Conservation (phyloP, 2,888 invertebrate species). For the Diogma glabrata region DNA sequence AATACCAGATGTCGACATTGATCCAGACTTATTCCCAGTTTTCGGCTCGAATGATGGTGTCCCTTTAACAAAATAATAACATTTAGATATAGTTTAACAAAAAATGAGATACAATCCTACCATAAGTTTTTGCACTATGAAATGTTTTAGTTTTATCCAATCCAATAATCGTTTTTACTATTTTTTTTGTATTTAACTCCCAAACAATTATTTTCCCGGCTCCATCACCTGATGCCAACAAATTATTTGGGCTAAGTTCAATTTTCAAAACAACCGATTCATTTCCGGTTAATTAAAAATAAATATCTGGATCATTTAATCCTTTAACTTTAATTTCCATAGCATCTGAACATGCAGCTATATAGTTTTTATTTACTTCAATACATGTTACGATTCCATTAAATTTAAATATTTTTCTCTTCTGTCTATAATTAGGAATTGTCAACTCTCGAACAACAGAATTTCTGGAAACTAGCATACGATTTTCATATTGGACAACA, state of each 20-base stretch:
- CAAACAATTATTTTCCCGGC: slow-evolving; percentile 77
- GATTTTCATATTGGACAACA: slow-evolving; percentile 53
- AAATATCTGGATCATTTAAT: slow-evolving; percentile 39
- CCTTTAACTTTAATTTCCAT: slow-evolving; percentile 51
- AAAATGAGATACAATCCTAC: too few relatives aligned
- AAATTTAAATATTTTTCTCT: slow-evolving; percentile 77
- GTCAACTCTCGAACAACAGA: slow-evolving; percentile 78
- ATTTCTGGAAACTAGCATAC: slow-evolving; percentile 72
- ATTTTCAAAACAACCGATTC: slow-evolving; percentile 52
- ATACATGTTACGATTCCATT: slow-evolving; percentile 80
- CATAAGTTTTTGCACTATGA: slow-evolving; percentile 55
- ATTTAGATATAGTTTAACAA: too few relatives aligned
- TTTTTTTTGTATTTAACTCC: slow-evolving; percentile 53
- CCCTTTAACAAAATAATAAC: too few relatives aligned
- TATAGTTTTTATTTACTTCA: slow-evolving; percentile 48
- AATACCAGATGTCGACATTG: too few relatives aligned
- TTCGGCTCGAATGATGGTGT: too few relatives aligned
- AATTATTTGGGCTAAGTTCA: slow-evolving; percentile 49
- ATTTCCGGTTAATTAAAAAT: slow-evolving; percentile 46
- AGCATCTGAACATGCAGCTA: slow-evolving; percentile 57
- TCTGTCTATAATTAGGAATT: slow-evolving; percentile 67
- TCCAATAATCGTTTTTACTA: slow-evolving; percentile 52
- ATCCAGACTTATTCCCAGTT: too few relatives aligned
- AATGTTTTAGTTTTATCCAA: slow-evolving; percentile 70
- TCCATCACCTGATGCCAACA: slow-evolving; percentile 59